Evolutionary conservation across 2,888 invertebrate species (phyloP).

Genomic region (Melinaea menophilus): DNA sequence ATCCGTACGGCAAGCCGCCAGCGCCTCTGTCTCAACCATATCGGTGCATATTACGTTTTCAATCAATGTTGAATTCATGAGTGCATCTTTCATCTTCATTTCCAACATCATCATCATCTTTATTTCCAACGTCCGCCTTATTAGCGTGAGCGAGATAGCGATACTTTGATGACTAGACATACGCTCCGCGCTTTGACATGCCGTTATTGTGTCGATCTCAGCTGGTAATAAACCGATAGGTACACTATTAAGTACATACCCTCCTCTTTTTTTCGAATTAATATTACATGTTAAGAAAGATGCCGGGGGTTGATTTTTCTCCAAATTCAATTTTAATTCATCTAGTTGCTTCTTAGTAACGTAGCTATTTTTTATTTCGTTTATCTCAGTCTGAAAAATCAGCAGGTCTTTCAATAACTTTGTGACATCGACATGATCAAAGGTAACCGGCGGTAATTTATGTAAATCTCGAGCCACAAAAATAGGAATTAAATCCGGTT

Average conservation of each 20-base stretch:
- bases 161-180: neutral
- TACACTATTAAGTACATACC: neutral
- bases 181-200: neutral
- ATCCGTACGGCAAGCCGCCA: neutral
- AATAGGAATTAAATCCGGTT: too few relatives aligned
- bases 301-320: neutral
- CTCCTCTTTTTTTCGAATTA: neutral
- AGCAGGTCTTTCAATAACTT: conserved; percentile 9
- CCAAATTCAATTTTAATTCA: neutral
- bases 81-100: too few relatives aligned
- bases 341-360: neutral
- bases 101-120: too few relatives aligned
- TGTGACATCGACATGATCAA: conserved; percentile 12
- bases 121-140: neutral
- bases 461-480: too few relatives aligned
- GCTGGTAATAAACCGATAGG: neutral
- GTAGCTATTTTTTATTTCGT: conserved; percentile 6
- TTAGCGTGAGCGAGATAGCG: neutral
- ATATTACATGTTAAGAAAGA: neutral
- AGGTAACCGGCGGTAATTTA: too few relatives aligned
- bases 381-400: neutral
- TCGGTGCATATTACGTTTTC: conserved; percentile 1
- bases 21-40: neutral
- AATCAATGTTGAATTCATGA: neutral
- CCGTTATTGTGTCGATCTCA: neutral